phyloP scores from a whole-genome alignment of 35 echinoderm and acorn worm species.

The Apostichopus californicus region DNA sequence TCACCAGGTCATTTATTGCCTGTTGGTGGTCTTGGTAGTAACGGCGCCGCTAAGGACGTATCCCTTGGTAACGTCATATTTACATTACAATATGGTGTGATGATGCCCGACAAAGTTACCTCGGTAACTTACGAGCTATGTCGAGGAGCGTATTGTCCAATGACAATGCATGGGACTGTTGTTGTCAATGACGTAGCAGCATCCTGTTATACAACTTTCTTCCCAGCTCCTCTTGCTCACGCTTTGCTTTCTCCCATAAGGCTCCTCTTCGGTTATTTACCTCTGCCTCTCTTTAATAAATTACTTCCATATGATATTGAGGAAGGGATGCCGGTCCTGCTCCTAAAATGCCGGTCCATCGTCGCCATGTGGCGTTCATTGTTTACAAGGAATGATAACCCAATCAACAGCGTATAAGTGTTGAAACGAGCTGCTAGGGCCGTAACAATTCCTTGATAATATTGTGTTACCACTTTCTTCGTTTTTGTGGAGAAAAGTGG shows the following conservation, averaged over 20 bases:
- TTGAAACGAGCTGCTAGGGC: too few relatives aligned
- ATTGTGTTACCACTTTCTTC: too few relatives aligned
- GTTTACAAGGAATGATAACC: too few relatives aligned
- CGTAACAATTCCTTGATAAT: too few relatives aligned
- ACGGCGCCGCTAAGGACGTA: not conserved
- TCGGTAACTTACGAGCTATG: not conserved
- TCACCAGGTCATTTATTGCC: constrained; percentile 29
- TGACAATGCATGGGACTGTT: constrained; percentile 50
- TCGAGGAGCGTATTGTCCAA: constrained; percentile 13
- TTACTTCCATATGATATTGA: constrained; percentile 17
- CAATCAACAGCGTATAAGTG: too few relatives aligned
- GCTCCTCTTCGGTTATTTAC: constrained; percentile 2
- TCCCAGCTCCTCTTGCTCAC: not conserved
- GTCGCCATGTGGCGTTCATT: not conserved
- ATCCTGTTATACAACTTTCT: constrained; percentile 30
- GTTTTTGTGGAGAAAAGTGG: too few relatives aligned
- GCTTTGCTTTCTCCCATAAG: constrained; percentile 5
- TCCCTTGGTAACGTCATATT: constrained; percentile 5
- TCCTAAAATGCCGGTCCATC: not conserved
- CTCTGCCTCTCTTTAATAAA: not conserved
- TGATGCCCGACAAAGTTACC: not conserved
- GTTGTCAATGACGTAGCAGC: constrained; percentile 37
- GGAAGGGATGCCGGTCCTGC: constrained; percentile 23
- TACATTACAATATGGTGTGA: not conserved
- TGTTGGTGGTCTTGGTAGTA: not conserved